Conservation (phyloP, 2,113 vertebrate genomes). For the Lontra canadensis region DNA sequence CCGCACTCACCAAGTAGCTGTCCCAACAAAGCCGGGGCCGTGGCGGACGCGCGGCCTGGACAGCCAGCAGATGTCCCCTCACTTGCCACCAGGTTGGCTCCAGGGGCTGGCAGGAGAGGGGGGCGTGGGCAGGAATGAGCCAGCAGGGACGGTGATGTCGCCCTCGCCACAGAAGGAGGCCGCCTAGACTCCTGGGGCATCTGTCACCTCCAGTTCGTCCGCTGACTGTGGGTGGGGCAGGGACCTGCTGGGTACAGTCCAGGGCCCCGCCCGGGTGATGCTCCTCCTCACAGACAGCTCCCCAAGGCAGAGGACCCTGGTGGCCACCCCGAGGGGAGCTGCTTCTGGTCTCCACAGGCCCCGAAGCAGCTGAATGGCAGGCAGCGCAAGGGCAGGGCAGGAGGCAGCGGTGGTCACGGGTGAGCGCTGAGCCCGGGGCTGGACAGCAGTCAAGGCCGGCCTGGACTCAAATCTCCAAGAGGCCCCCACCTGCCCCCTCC, state of each 20-base stretch:
- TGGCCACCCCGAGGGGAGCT: accelerated
- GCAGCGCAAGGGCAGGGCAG: not conserved
- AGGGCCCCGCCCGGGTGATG: accelerated
- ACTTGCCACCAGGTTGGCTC: too few species aligned
- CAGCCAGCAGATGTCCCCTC: accelerated
- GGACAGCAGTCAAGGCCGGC: accelerated
- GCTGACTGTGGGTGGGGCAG: not conserved
- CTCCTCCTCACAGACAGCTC: not conserved
- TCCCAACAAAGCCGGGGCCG: not conserved
- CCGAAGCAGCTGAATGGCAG: not conserved
- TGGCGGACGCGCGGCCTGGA: accelerated
- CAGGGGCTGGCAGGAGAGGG: accelerated
- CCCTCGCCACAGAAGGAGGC: accelerated
- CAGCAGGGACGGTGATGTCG: accelerated
- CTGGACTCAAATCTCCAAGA: accelerated
- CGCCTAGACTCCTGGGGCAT: not conserved
- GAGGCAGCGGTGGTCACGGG: not conserved
- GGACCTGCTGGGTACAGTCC: not conserved
- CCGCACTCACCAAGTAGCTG: accelerated
- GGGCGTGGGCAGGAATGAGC: accelerated
- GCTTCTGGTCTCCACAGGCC: not conserved
- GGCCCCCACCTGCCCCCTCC: not conserved
- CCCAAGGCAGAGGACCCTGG: accelerated
- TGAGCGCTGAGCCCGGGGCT: not conserved
- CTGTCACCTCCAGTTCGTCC: not conserved